Conservation (phyloP, 2,888 invertebrate species). For the Trachelus stipa region DNA sequence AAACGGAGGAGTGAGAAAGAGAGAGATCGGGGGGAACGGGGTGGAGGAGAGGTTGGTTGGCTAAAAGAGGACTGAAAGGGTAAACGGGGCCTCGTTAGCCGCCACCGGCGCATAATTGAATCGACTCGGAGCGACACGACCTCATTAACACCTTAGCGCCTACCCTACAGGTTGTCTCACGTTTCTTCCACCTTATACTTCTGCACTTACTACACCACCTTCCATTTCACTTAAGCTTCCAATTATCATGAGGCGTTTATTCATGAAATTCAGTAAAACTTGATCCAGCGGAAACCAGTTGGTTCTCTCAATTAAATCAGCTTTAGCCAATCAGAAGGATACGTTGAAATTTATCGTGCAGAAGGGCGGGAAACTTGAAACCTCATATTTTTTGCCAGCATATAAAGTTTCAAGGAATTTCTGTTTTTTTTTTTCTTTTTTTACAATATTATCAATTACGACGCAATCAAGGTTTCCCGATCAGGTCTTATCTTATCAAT, state of each 20-base stretch:
- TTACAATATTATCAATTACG: background rate
- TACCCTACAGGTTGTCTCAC: slow-evolving; percentile 63
- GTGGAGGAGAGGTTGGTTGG: slow-evolving; percentile 40
- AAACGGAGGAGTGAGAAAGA: slow-evolving; percentile 4
- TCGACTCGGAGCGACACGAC: slow-evolving; percentile 66
- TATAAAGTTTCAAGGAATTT: background rate
- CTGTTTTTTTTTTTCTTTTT: background rate
- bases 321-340: background rate
- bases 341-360: background rate
- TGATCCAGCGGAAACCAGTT: background rate
- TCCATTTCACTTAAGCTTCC: background rate
- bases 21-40: background rate
- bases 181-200: slow-evolving; percentile 45
- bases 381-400: background rate
- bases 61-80: slow-evolving; percentile 57
- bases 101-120: slow-evolving; percentile 64
- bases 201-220: slow-evolving; percentile 16
- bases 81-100: slow-evolving; percentile 63
- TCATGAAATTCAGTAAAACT: background rate
- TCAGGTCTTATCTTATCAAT: background rate
- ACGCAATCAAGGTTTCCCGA: background rate
- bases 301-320: background rate
- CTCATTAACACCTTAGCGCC: slow-evolving; percentile 66
- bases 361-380: background rate
- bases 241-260: background rate